Conservation (phyloP, 2,888 invertebrate species). For the Drosophila incognita region DNA sequence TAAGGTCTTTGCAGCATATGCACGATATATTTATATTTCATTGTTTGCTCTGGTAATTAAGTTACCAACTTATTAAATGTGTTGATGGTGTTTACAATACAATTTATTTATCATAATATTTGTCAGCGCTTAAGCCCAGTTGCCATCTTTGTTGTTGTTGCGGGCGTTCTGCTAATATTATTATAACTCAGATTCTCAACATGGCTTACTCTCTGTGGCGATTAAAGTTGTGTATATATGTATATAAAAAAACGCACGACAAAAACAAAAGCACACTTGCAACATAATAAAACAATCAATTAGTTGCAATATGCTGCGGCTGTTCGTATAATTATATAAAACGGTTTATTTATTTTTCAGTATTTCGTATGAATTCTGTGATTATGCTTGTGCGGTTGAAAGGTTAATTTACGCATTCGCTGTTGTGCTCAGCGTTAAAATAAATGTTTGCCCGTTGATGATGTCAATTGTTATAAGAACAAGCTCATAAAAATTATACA, state of each 20-base stretch:
- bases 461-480: constrained; percentile 54
- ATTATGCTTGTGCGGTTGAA: constrained; percentile 13
- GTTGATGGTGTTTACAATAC: constrained; percentile 52
- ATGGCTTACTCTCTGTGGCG: constrained; percentile 20
- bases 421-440: constrained; percentile 37
- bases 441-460: constrained; percentile 25
- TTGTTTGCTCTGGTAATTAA: constrained; percentile 66
- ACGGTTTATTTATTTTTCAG: constrained; percentile 49
- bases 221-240: constrained; percentile 16
- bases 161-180: constrained; percentile 37
- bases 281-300: constrained; percentile 68
- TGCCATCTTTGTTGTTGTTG: constrained; percentile 13
- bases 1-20: background rate
- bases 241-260: constrained; percentile 2
- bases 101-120: constrained; percentile 74
- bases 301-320: constrained; percentile 42
- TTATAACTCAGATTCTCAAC: constrained; percentile 51
- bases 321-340: constrained; percentile 58
- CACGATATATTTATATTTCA: constrained; percentile 11
- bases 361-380: constrained; percentile 1
- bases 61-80: constrained; percentile 58
- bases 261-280: constrained; percentile 33
- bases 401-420: constrained; percentile 33
- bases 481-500: constrained; percentile 64
- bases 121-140: constrained; percentile 52